Conservation (phyloP, 1,140 invertebrate genomes). For the Megalopta genalis region DNA sequence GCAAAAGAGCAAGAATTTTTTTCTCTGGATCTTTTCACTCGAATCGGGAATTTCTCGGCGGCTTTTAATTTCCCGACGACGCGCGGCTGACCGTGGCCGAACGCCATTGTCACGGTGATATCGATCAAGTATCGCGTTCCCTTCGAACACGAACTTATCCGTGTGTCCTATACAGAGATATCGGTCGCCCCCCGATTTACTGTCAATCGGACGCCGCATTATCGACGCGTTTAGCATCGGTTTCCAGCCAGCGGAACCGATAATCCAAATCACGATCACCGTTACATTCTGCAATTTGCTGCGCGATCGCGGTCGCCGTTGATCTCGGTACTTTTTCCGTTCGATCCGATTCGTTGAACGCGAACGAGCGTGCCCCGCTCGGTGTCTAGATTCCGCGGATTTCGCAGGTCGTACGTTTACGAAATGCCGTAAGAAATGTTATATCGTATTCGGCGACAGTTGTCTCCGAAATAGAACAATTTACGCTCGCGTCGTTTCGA, state of each 20-base stretch:
- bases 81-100: not conserved
- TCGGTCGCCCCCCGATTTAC: conserved; percentile 33
- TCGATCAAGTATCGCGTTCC: conserved; percentile 49
- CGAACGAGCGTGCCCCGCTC: too few species aligned
- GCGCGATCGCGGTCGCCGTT: not conserved
- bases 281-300: not conserved
- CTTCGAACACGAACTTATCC: conserved; percentile 31
- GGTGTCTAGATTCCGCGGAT: too few species aligned
- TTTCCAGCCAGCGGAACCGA: not conserved
- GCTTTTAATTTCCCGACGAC: not conserved
- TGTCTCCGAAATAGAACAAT: too few species aligned
- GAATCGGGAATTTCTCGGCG: not conserved
- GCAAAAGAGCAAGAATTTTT: too few species aligned
- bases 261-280: not conserved
- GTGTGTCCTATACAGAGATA: conserved; percentile 39
- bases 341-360: too few species aligned
- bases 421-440: conserved; percentile 5
- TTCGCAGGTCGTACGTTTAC: too few species aligned
- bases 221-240: conserved; percentile 5
- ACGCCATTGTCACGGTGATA: conserved; percentile 35
- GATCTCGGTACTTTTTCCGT: not conserved
- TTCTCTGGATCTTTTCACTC: too few species aligned
- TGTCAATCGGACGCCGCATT: conserved; percentile 6
- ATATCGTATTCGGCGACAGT: not conserved
- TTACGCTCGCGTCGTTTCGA: too few species aligned